phyloP scores from a whole-genome alignment of 2,888 invertebrate species.

The Disparrhopalites patrizii region DNA sequence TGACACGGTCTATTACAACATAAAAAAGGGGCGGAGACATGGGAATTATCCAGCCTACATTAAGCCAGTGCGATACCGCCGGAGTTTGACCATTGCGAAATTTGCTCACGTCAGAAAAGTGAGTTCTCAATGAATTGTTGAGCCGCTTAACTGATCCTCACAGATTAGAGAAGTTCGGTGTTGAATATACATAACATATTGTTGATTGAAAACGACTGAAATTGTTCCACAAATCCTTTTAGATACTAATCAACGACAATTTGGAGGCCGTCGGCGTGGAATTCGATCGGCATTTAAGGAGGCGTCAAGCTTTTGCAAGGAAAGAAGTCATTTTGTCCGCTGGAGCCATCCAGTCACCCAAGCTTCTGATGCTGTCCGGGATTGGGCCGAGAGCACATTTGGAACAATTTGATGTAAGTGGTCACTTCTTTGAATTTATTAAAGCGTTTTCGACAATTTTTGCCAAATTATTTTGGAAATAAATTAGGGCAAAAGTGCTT shows the following conservation, averaged over 20 bases:
- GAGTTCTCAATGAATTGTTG: not conserved
- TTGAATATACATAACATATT: not conserved
- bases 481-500: too few species aligned
- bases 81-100: constrained; percentile 37
- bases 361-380: constrained; percentile 40
- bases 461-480: too few species aligned
- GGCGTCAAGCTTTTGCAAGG: constrained; percentile 32
- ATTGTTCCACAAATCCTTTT: too few species aligned
- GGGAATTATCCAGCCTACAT: constrained; percentile 40
- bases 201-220: too few species aligned
- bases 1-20: constrained; percentile 28
- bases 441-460: too few species aligned
- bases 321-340: constrained; percentile 43
- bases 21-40: constrained; percentile 36
- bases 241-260: not conserved
- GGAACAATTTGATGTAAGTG: constrained; percentile 27
- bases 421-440: not conserved
- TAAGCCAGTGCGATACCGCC: constrained; percentile 27
- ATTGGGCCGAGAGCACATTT: constrained; percentile 39
- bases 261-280: constrained; percentile 43
- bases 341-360: constrained; percentile 39
- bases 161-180: too few species aligned
- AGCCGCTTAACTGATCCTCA: too few species aligned
- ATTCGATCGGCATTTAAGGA: constrained; percentile 35
- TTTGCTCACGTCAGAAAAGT: constrained; percentile 41